phyloP scores from a whole-genome alignment of 2,888 invertebrate genomes.

The Blera fallax region DNA sequence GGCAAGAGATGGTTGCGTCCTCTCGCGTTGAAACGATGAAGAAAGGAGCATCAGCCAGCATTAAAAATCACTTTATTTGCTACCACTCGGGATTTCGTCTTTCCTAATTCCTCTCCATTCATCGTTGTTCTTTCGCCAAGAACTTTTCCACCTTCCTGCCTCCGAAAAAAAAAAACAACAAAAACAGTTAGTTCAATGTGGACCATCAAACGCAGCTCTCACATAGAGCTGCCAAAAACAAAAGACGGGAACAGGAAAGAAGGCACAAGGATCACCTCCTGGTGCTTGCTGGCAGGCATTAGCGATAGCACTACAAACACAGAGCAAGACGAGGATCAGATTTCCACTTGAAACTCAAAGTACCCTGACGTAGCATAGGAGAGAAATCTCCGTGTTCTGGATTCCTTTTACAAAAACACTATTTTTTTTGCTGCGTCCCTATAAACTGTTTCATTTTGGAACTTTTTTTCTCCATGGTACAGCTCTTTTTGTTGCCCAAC shows the following conservation, averaged over 20 bases:
- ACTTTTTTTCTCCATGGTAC: slow-evolving; percentile 2
- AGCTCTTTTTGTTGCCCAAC: slow-evolving; percentile 19
- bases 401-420: not conserved
- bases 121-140: slow-evolving; percentile 50
- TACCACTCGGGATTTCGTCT: slow-evolving; percentile 29
- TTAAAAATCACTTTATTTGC: slow-evolving; percentile 68
- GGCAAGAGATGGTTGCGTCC: slow-evolving; percentile 19
- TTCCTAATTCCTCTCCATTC: slow-evolving; percentile 46
- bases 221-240: slow-evolving; percentile 42
- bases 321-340: slow-evolving; percentile 36
- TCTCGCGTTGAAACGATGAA: not conserved
- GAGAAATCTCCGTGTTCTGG: slow-evolving; percentile 28
- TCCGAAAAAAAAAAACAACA: slow-evolving; percentile 17
- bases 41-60: slow-evolving; percentile 47
- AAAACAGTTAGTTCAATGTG: slow-evolving; percentile 33
- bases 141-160: slow-evolving; percentile 50
- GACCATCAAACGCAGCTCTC: slow-evolving; percentile 48
- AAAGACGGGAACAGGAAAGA: not conserved
- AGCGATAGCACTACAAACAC: slow-evolving; percentile 19
- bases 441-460: slow-evolving; percentile 16
- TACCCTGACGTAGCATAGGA: not conserved
- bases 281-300: slow-evolving; percentile 45
- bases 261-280: slow-evolving; percentile 16
- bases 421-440: not conserved
- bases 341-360: slow-evolving; percentile 53